Evolutionary conservation across 2,888 invertebrate species (phyloP).

Genomic region (Smittia aterrima): DNA sequence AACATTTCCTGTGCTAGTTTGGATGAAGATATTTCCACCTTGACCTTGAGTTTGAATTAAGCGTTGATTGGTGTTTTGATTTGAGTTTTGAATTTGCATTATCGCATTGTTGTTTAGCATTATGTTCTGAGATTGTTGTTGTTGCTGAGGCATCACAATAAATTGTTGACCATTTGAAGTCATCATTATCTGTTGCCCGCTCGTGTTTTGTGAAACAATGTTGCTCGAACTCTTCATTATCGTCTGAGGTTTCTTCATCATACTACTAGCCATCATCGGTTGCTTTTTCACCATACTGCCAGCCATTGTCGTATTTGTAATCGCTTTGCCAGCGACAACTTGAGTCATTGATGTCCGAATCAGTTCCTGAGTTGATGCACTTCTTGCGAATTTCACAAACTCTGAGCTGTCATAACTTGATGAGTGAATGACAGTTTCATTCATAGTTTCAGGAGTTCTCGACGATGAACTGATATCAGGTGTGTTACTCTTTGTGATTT

Average conservation of each 20-base stretch:
- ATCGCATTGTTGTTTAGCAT: slow-evolving; percentile 33
- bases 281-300: slow-evolving; percentile 47
- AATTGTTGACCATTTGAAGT: slow-evolving; percentile 54
- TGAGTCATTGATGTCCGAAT: slow-evolving; percentile 80
- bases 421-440: slow-evolving; percentile 71
- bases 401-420: slow-evolving; percentile 76
- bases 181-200: slow-evolving; percentile 51
- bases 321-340: slow-evolving; percentile 71
- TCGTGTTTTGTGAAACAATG: slow-evolving; percentile 42
- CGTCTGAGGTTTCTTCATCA: slow-evolving; percentile 45
- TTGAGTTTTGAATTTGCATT: slow-evolving; percentile 23
- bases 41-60: slow-evolving; percentile 8
- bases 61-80: neutral
- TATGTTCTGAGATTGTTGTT: slow-evolving; percentile 28
- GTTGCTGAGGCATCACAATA: slow-evolving; percentile 45
- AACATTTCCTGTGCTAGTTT: slow-evolving; percentile 37
- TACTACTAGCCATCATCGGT: slow-evolving; percentile 50
- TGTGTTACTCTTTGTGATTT: slow-evolving; percentile 58
- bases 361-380: slow-evolving; percentile 65
- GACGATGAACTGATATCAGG: slow-evolving; percentile 54
- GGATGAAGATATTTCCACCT: slow-evolving; percentile 27
- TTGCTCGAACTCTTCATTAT: slow-evolving; percentile 42
- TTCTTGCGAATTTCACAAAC: slow-evolving; percentile 63
- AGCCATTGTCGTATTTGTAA: slow-evolving; percentile 72
- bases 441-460: slow-evolving; percentile 59